Evolutionary conservation across 2,888 invertebrate species (phyloP).

Genomic region (Agrypnus murinus): DNA sequence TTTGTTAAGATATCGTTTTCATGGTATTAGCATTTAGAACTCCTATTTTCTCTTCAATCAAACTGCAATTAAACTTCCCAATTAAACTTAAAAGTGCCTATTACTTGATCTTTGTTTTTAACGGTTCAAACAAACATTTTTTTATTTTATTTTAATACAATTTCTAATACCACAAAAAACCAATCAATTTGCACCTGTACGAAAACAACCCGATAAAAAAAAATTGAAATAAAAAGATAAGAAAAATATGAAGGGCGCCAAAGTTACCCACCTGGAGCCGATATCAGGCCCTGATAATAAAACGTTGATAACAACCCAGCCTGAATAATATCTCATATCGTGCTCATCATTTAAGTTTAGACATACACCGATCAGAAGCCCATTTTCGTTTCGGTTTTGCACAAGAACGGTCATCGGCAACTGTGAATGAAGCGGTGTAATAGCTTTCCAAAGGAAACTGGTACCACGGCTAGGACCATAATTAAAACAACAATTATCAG

Average conservation of each 20-base stretch:
- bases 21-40: too few species aligned
- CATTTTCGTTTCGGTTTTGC: too few species aligned
- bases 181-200: slow-evolving; percentile 46
- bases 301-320: too few species aligned
- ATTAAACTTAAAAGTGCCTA: too few species aligned
- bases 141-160: too few species aligned
- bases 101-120: too few species aligned
- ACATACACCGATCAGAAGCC: too few species aligned
- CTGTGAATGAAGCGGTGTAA: slow-evolving; percentile 29
- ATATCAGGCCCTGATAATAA: slow-evolving; percentile 46
- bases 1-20: too few species aligned
- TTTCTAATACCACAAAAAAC: too few species aligned
- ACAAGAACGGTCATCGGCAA: neutral
- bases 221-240: slow-evolving; percentile 47
- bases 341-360: slow-evolving; percentile 18
- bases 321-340: slow-evolving; percentile 33
- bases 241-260: slow-evolving; percentile 44
- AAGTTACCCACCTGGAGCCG: slow-evolving; percentile 47
- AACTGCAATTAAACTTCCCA: too few species aligned
- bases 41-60: too few species aligned
- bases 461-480: neutral
- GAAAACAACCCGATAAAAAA: slow-evolving; percentile 42
- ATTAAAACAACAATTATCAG: neutral
- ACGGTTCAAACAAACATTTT: too few species aligned
- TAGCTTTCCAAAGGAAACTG: neutral